Evolutionary conservation across 2,113 vertebrate species (phyloP).

Genomic region (Cariama cristata): DNA sequence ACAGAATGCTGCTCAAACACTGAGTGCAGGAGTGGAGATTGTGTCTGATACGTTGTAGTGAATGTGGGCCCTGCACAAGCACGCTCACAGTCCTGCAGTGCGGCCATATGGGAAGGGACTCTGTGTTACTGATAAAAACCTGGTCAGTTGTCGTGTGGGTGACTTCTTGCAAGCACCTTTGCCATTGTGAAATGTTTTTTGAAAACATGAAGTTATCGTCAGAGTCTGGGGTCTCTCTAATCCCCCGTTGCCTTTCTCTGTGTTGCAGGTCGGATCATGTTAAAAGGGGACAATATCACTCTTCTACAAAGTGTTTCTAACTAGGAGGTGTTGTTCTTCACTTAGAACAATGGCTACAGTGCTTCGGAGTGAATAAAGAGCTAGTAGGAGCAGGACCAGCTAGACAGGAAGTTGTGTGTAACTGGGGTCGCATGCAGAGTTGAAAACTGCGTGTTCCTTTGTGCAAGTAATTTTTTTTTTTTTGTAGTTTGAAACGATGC

Average conservation of each 20-base stretch:
- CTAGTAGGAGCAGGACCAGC: neutral
- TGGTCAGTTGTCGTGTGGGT: fast-evolving
- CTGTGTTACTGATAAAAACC: no score
- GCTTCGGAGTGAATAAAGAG: neutral
- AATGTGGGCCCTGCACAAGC: fast-evolving
- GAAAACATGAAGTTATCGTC: fast-evolving
- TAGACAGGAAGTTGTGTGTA: fast-evolving
- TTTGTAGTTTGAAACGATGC: neutral
- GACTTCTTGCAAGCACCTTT: neutral
- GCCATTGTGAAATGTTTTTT: neutral
- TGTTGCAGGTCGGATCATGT: conserved; percentile 92
- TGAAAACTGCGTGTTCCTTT: fast-evolving
- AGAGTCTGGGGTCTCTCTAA: neutral
- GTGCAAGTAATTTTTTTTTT: neutral
- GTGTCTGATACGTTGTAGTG: neutral
- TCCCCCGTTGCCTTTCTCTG: neutral
- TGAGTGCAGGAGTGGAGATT: fast-evolving
- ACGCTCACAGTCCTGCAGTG: fast-evolving
- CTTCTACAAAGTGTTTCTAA: conserved; percentile 93
- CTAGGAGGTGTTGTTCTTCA: conserved; percentile 58
- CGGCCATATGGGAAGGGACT: neutral
- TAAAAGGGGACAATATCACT: conserved; percentile 99
- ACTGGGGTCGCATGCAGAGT: fast-evolving
- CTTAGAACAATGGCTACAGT: fast-evolving
- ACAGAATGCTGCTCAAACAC: neutral